These are phyloP conservation scores for Cylloceria caligata DNA, from an alignment of 2,888 invertebrate species.

Conservation along the genomic window DNA sequence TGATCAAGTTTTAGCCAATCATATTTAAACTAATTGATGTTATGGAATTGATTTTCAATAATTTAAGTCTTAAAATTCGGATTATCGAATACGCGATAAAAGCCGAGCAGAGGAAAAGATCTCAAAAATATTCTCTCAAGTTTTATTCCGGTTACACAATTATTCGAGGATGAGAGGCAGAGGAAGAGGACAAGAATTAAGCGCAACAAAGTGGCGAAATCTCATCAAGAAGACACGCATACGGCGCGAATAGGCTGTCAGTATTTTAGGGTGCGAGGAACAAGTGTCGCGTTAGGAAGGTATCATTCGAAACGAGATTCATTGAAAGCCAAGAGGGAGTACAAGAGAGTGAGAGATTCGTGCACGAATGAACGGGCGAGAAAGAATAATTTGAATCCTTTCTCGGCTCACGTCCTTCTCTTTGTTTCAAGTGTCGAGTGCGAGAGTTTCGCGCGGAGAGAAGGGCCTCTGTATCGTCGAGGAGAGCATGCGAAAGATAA, in stretches of 20 bases:
- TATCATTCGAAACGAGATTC: slow-evolving; percentile 52
- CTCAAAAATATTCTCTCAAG: background rate
- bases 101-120: background rate
- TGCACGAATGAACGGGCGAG: slow-evolving; percentile 19
- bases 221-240: slow-evolving; percentile 24
- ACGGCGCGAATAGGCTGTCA: slow-evolving; percentile 26
- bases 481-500: no score
- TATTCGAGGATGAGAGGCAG: background rate
- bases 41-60: no score
- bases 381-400: slow-evolving; percentile 62
- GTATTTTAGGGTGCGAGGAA: slow-evolving; percentile 20
- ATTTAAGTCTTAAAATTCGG: no score
- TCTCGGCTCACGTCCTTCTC: slow-evolving; percentile 47
- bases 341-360: slow-evolving; percentile 4
- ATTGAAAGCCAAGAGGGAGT: slow-evolving; percentile 19
- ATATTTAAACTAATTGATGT: no score
- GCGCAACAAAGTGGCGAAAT: slow-evolving; percentile 52
- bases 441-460: slow-evolving; percentile 14
- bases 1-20: no score
- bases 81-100: no score
- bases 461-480: no score
- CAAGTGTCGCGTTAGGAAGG: slow-evolving; percentile 28
- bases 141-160: background rate
- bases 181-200: background rate
- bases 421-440: slow-evolving; percentile 55